Conservation (phyloP, 2,113 vertebrate genomes). For the Sialia sialis region DNA sequence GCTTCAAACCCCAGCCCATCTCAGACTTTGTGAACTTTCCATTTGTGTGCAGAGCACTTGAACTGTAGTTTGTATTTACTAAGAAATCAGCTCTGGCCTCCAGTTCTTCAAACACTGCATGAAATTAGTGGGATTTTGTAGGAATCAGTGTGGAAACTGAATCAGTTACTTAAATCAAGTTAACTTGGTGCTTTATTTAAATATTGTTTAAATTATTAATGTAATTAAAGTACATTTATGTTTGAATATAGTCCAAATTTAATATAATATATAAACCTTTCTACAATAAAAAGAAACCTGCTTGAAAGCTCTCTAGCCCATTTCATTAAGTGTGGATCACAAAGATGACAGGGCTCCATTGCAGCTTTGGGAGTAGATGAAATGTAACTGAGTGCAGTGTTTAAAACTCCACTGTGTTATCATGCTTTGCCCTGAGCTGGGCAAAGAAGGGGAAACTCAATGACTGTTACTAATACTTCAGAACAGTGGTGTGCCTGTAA, state of each 20-base stretch:
- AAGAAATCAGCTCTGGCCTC: neutral
- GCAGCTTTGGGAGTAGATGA: neutral
- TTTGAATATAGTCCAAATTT: neutral
- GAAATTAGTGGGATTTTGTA: neutral
- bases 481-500: neutral
- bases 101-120: neutral
- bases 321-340: neutral
- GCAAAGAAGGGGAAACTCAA: neutral
- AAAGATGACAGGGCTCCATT: neutral
- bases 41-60: neutral
- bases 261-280: neutral
- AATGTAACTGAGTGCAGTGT: neutral
- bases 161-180: neutral
- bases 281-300: neutral
- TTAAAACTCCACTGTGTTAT: neutral
- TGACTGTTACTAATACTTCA: neutral
- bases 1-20: neutral
- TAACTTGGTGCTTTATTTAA: neutral
- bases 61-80: neutral
- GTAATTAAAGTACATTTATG: neutral
- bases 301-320: neutral
- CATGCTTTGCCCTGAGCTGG: neutral
- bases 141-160: neutral
- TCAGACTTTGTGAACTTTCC: neutral
- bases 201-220: constrained; percentile 12